Conservation (phyloP, 2,113 vertebrate species). For the Rutilus rutilus region DNA sequence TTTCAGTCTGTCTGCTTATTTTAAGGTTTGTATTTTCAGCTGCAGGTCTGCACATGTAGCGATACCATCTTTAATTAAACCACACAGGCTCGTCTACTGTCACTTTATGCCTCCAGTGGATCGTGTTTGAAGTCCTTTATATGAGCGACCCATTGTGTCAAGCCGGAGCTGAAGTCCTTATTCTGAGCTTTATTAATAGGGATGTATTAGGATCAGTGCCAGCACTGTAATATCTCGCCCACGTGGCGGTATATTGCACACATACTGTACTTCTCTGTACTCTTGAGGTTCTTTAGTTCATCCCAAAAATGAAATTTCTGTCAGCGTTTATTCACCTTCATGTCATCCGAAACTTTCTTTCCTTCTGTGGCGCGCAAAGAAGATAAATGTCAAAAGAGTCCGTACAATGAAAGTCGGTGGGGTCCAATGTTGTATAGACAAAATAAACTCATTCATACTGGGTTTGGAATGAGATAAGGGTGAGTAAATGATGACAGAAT, state of each 20-base stretch:
- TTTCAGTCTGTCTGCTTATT: not conserved
- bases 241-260: not conserved
- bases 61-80: conserved; percentile 51
- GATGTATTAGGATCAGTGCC: not conserved
- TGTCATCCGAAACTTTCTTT: not conserved
- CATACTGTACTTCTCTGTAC: not conserved
- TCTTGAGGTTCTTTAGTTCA: not conserved
- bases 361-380: not conserved
- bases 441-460: not conserved
- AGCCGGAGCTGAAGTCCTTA: not conserved
- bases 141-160: conserved; percentile 7
- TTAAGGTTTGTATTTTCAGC: conserved; percentile 16
- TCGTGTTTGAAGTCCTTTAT: conserved; percentile 15
- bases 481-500: not conserved
- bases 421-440: no score
- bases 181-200: not conserved
- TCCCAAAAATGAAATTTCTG: not conserved
- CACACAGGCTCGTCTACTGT: conserved; percentile 9
- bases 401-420: not conserved
- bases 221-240: not conserved
- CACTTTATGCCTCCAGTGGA: not conserved
- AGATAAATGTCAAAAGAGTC: not conserved
- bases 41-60: not conserved
- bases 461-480: not conserved
- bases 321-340: not conserved